Evolutionary conservation across 1,140 invertebrate genomes (phyloP).

Genomic region (Drosophila yakuba): DNA sequence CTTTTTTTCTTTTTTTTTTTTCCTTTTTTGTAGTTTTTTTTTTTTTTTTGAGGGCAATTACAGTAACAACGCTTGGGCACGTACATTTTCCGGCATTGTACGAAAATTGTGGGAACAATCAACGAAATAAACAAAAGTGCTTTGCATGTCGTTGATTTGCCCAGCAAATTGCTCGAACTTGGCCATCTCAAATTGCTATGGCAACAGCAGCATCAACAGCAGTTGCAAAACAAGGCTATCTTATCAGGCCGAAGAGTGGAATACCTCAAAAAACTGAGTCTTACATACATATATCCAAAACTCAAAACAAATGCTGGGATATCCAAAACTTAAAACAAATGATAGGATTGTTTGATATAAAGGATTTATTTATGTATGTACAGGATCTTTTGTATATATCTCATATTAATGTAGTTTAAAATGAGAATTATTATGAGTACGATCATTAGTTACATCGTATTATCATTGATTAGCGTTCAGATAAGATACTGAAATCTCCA

Average conservation of each 20-base stretch:
- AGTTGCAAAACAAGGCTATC: constrained; percentile 8
- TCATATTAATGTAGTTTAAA: too few species aligned
- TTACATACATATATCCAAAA: background rate
- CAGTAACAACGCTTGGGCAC: constrained; percentile 68
- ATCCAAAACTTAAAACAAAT: too few species aligned
- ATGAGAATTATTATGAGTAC: too few species aligned
- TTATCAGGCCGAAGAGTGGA: constrained; percentile 4
- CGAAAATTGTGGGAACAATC: constrained; percentile 82
- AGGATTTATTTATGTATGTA: too few species aligned
- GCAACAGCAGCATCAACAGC: constrained; percentile 6
- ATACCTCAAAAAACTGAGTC: constrained; percentile 15
- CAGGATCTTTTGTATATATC: too few species aligned
- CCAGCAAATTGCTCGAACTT: constrained; percentile 51
- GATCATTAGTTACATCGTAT: too few species aligned
- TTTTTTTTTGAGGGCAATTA: constrained; percentile 65
- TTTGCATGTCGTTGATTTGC: constrained; percentile 72
- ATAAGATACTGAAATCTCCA: too few species aligned
- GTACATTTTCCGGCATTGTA: constrained; percentile 81
- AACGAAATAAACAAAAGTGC: constrained; percentile 76
- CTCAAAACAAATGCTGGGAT: too few species aligned
- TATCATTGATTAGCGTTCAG: too few species aligned
- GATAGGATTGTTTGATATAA: too few species aligned
- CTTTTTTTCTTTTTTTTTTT: background rate
- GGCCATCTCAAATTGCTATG: constrained; percentile 48
- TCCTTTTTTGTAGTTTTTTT: background rate